These are phyloP conservation scores for Hexactinellida sp. DNA, from an alignment of 37 sponge, comb jelly and placozoan genomes.

Conservation along the genomic window DNA sequence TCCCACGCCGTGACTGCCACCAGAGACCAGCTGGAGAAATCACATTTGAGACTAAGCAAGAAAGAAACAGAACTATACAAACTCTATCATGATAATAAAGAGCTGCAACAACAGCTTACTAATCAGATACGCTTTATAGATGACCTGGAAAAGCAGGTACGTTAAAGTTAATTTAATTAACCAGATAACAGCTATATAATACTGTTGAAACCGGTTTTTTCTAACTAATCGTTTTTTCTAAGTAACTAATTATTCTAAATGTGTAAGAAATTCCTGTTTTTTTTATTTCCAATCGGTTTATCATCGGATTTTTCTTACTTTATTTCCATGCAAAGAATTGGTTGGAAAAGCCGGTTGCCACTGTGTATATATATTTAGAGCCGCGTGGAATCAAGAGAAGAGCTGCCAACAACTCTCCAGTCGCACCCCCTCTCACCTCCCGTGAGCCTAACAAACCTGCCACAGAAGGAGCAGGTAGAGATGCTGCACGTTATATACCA, in stretches of 20 bases:
- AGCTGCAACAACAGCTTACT: neutral
- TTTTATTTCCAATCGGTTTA: no score
- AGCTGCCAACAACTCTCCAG: neutral
- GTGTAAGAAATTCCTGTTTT: no score
- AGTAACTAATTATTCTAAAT: no score
- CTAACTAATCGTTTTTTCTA: no score
- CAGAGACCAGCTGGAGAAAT: neutral
- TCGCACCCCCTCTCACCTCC: neutral
- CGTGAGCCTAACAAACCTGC: neutral
- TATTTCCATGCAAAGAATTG: no score
- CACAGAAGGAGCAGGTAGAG: neutral
- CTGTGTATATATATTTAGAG: no score
- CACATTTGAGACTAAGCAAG: neutral
- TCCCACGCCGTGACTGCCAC: neutral
- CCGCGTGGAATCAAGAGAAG: neutral
- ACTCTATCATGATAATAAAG: neutral
- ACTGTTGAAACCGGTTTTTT: no score
- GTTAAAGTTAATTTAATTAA: neutral
- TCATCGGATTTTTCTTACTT: no score
- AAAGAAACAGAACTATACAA: constrained; percentile 4
- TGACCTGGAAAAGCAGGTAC: neutral
- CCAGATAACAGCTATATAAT: neutral
- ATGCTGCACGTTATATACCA: neutral
- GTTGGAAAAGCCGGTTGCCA: no score
- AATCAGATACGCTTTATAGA: neutral